Conservation (phyloP, 2,888 invertebrate genomes). For the Dynastes maya region DNA sequence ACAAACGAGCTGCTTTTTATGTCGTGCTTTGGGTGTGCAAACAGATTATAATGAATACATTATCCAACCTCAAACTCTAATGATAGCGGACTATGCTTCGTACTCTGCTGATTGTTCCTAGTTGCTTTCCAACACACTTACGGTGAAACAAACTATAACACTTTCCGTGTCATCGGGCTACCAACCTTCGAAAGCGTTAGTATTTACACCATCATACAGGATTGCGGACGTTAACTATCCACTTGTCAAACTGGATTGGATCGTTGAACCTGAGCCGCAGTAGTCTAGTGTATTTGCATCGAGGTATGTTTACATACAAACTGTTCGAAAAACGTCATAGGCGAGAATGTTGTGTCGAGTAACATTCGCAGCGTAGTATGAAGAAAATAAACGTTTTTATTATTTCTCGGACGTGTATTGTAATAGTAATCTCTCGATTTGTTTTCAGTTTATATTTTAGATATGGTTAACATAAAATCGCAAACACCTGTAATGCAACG, state of each 20-base stretch:
- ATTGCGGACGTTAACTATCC: slow-evolving; percentile 46
- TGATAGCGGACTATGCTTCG: no score
- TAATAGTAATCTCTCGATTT: slow-evolving; percentile 14
- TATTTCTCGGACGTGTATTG: neutral
- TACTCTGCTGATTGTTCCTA: no score
- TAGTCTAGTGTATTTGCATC: slow-evolving; percentile 54
- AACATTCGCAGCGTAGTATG: slow-evolving; percentile 2
- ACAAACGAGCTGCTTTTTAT: no score
- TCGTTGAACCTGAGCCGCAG: slow-evolving; percentile 55
- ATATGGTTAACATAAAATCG: no score
- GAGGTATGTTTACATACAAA: slow-evolving; percentile 26
- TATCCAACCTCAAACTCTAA: no score
- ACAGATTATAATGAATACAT: no score
- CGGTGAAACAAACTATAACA: neutral
- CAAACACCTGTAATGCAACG: no score
- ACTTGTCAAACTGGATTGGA: slow-evolving; percentile 56
- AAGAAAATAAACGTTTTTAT: neutral
- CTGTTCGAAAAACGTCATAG: slow-evolving; percentile 1
- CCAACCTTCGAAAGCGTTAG: slow-evolving; percentile 3
- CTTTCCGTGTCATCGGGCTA: slow-evolving; percentile 4
- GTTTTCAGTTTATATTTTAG: slow-evolving; percentile 9
- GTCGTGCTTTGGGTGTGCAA: no score
- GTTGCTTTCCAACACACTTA: neutral
- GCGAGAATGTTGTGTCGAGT: slow-evolving; percentile 1
- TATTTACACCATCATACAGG: slow-evolving; percentile 14